A percentile compares a stretch with the other conserved stretches of the same genome.
phyloP scores from a whole-genome alignment of 2,113 vertebrate species.

The Puma concolor region DNA sequence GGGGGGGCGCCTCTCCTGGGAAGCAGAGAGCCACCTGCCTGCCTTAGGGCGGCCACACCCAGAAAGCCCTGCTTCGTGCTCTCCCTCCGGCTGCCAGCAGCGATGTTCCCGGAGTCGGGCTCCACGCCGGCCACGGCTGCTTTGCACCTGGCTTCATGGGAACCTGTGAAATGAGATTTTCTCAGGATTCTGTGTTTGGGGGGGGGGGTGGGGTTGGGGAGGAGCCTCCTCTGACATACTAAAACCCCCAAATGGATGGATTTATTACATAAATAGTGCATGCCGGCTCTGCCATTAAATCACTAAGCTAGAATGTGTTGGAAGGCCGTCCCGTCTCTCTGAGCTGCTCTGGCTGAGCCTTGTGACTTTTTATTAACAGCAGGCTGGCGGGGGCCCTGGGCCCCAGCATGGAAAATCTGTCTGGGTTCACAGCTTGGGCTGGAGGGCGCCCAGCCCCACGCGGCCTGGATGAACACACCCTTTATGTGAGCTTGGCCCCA shows the following conservation, averaged over 20 bases:
- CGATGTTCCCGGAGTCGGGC: neutral
- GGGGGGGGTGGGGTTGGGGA: neutral
- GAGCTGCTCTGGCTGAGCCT: neutral
- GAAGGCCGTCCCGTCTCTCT: neutral
- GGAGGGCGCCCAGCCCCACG: neutral
- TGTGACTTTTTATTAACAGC: neutral
- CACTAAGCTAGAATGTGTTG: neutral
- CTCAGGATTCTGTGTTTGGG: constrained; percentile 83
- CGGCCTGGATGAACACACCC: neutral
- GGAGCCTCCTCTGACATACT: constrained; percentile 48
- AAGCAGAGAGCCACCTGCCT: constrained; percentile 50
- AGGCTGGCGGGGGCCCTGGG: neutral
- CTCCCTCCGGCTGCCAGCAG: constrained; percentile 13
- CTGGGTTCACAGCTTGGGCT: neutral
- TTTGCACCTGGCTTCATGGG: constrained; percentile 86
- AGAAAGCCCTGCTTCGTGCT: constrained; percentile 69
- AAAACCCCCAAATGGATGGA: constrained; percentile 60
- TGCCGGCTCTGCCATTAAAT: neutral
- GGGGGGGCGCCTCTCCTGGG: neutral
- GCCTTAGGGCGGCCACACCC: constrained; percentile 60
- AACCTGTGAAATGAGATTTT: constrained; percentile 85
- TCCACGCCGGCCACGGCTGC: constrained; percentile 79
- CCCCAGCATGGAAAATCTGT: constrained; percentile 49
- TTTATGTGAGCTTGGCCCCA: neutral
- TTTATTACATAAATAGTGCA: constrained; percentile 62